A percentile compares a stretch with the other conserved stretches of the same genome.
These are phyloP conservation scores for Auanema sp. DNA, from an alignment of 2,888 invertebrate genomes.

Conservation along the genomic window DNA sequence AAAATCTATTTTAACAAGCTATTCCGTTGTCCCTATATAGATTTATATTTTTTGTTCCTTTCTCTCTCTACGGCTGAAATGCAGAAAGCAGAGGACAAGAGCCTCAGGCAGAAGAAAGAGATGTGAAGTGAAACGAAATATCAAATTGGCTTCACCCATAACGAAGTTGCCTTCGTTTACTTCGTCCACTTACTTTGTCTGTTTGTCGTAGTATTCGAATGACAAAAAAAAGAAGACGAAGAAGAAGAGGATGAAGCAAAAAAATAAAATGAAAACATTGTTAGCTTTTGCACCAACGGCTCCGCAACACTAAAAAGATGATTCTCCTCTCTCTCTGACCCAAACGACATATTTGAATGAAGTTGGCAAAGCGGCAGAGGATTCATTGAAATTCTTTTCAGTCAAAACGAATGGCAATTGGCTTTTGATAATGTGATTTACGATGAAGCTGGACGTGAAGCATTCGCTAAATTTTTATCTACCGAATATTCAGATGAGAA, in stretches of 20 bases:
- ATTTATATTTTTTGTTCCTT: too few relatives aligned
- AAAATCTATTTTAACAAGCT: too few relatives aligned
- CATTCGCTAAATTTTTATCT: conserved; percentile 62
- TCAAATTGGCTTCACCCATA: too few relatives aligned
- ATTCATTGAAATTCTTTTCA: conserved; percentile 20
- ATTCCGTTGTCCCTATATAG: too few relatives aligned
- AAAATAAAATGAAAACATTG: conserved; percentile 1
- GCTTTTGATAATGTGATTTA: conserved; percentile 51
- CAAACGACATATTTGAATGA: background rate
- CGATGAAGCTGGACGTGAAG: conserved; percentile 52
- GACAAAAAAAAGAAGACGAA: background rate
- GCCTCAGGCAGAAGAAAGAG: too few relatives aligned
- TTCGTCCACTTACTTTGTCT: too few relatives aligned
- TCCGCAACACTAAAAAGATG: conserved; percentile 6
- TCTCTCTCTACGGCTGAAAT: too few relatives aligned
- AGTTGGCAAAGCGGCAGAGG: background rate
- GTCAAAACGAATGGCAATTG: conserved; percentile 54
- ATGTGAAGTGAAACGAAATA: too few relatives aligned
- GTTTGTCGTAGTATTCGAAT: background rate
- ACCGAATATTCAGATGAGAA: conserved; percentile 63
- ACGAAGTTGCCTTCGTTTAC: too few relatives aligned
- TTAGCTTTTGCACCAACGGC: conserved; percentile 6
- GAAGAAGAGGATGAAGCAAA: too few relatives aligned
- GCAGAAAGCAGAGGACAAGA: too few relatives aligned
- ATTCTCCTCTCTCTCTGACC: background rate